These are phyloP conservation scores for Philaethria dido DNA, from an alignment of 2,888 invertebrate genomes.

Conservation along the genomic window DNA sequence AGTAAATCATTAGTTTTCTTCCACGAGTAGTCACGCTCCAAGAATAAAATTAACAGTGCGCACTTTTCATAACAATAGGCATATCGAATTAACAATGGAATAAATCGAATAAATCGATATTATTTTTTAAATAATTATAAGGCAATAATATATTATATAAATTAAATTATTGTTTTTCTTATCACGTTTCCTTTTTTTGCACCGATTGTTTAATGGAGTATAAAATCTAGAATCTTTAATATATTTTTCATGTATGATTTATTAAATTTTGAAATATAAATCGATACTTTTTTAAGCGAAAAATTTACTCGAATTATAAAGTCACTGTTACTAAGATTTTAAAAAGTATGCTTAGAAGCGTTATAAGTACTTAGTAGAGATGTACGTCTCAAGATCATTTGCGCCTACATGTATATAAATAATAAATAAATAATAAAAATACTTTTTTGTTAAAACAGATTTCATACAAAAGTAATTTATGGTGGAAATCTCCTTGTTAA, in stretches of 20 bases:
- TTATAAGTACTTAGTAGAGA: too few species aligned
- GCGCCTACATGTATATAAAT: too few species aligned
- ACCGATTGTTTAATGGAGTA: neutral
- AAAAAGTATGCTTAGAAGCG: too few species aligned
- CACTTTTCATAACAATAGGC: constrained; percentile 33
- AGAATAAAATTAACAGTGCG: constrained; percentile 8
- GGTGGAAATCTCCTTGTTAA: too few species aligned
- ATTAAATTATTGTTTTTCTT: constrained; percentile 15
- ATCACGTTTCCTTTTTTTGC: neutral
- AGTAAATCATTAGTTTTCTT: neutral
- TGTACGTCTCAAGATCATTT: too few species aligned
- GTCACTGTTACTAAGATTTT: too few species aligned
- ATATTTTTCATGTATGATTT: neutral
- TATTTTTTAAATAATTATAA: constrained; percentile 25
- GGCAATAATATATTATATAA: constrained; percentile 18
- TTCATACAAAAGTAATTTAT: too few species aligned
- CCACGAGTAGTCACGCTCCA: constrained; percentile 34
- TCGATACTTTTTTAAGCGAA: neutral
- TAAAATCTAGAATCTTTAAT: neutral
- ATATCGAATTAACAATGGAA: constrained; percentile 41
- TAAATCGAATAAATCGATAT: constrained; percentile 23
- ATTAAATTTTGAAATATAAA: neutral
- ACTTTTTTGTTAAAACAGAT: too few species aligned
- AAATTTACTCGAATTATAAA: neutral
- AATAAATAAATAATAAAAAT: too few species aligned